Evolutionary conservation across 2,113 vertebrate species (phyloP), one percentile per base, ranked within the genome.

Genomic region (Cyanoramphus novaezelandiae): DNA sequence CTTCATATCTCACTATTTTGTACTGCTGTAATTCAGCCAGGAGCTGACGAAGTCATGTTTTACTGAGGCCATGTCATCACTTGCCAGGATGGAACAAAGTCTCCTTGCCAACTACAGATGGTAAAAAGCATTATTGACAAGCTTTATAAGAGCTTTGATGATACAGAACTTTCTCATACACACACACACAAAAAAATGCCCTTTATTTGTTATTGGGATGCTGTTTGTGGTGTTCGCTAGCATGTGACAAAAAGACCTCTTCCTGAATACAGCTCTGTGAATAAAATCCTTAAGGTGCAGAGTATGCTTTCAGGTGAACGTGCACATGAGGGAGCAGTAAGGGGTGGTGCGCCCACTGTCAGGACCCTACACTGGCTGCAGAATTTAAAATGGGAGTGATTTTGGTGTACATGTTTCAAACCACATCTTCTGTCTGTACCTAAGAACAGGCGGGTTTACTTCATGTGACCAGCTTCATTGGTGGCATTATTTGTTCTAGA

Each of bases 11-110:
- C 76, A 65, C 82, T 76, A 76, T 87, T 92, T 82, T 92, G 49
- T 89, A 25, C 81, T 93, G 77, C 84, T 92, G 93, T 82, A 89
- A 68, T 72, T 91, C 93, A 96, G 69, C 93, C 95, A 96, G 92
- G 86, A 85, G 84, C 65, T 95, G 84, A 97, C 74, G 85, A 84
- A 93, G 81, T 92, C 52, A 52, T 87, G 83, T 95, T 96, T 92
- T 89, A 91, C 65, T 82, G 81, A 95, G 86, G 81, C 83, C 62
- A 6, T 71, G 83, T 76, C 72, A 82, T 95, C 35, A 39, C 69
- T 93, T 95, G 77, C 93, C 91, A 87, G 75, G 62, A 95, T 47
- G 21, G 86, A 31, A 84, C 57, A 57, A 79, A 89, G 72, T 93
- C 78, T 95, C 44, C 83, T 91, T 95, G 93, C 92, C 94, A 89